Conservation (phyloP, 2,113 vertebrate species). For the Cyanistes caeruleus region DNA sequence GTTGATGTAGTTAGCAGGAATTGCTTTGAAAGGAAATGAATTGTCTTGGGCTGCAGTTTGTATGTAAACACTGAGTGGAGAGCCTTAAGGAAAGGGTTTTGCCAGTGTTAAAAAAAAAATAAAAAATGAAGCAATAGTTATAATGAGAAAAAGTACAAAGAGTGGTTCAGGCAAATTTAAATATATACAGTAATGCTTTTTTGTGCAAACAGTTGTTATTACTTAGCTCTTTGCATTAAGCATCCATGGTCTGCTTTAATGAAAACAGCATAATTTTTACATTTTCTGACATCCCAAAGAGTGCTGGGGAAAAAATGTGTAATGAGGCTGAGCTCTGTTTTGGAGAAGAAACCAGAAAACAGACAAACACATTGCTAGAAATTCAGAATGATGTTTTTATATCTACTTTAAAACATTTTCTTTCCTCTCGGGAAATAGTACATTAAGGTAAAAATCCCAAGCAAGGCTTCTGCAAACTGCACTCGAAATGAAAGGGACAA, state of each 20-base stretch:
- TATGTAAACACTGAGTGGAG: background rate
- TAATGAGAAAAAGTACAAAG: background rate
- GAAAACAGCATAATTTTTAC: background rate
- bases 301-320: background rate
- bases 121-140: background rate
- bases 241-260: background rate
- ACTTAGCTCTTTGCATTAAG: background rate
- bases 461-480: background rate
- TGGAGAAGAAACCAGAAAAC: background rate
- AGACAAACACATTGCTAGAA: background rate
- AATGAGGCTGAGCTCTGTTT: background rate
- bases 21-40: background rate
- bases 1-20: background rate
- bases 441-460: background rate
- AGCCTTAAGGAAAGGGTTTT: background rate
- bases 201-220: background rate
- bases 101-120: background rate
- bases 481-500: background rate
- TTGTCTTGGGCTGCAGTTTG: background rate
- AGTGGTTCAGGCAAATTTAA: background rate
- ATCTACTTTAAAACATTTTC: background rate
- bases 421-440: background rate
- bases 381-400: background rate
- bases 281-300: background rate
- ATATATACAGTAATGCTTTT: background rate